phyloP scores from a whole-genome alignment of 1,140 invertebrate species.

The Drosophila murphyi region DNA sequence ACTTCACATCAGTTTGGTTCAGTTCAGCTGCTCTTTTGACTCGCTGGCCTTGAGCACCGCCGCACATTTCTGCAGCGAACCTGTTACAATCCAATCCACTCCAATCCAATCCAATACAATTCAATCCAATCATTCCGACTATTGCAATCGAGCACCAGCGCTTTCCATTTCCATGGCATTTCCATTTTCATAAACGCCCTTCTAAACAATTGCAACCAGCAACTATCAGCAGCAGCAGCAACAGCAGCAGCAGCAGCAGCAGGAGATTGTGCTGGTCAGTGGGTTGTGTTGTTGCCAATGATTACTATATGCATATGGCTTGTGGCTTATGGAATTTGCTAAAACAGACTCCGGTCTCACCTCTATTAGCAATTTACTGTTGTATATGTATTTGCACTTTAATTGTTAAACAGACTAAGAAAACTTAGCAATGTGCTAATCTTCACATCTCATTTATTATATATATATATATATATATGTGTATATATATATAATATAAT shows the following conservation, averaged over 20 bases:
- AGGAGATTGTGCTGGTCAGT: constrained; percentile 10
- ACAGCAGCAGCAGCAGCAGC: background rate
- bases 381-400: no score
- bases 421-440: no score
- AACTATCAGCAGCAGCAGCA: background rate
- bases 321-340: background rate
- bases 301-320: no score
- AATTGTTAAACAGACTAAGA: no score
- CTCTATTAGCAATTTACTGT: background rate
- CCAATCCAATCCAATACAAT: constrained; percentile 1
- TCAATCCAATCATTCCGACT: constrained; percentile 31
- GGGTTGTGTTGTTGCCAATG: background rate
- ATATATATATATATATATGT: no score
- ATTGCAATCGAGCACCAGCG: constrained; percentile 8
- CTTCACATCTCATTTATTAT: no score
- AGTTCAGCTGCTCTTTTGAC: background rate
- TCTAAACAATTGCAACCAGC: constrained; percentile 5
- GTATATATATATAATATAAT: no score
- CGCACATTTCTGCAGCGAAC: constrained; percentile 44
- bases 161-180: constrained; percentile 51
- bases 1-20: background rate
- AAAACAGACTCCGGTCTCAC: background rate
- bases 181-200: constrained; percentile 30
- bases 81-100: constrained; percentile 29
- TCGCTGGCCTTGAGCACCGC: constrained; percentile 41